A percentile compares a stretch with the other conserved stretches of the same genome.
Conservation (phyloP, 2,888 invertebrate genomes). For the Torymus tubicola region DNA sequence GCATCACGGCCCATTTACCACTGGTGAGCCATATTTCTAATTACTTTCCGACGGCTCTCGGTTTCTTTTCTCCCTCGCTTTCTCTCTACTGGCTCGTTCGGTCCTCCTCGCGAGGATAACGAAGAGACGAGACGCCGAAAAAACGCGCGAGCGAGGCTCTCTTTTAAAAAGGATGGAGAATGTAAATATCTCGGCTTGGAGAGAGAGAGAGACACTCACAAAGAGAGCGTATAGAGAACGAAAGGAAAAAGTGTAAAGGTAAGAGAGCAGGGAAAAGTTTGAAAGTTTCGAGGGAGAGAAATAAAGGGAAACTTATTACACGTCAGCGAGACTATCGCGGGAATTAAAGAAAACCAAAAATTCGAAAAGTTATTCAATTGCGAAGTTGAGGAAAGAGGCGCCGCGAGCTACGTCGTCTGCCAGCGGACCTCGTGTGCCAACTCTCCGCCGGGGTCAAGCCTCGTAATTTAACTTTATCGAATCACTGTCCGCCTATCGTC, state of each 20-base stretch:
- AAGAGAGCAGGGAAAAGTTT: slow-evolving; percentile 26
- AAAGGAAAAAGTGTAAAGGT: slow-evolving; percentile 32
- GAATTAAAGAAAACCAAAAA: slow-evolving; percentile 66
- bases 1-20: slow-evolving; percentile 73
- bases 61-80: slow-evolving; percentile 47
- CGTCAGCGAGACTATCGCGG: slow-evolving; percentile 59
- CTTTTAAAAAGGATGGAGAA: slow-evolving; percentile 4
- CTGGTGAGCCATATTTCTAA: slow-evolving; percentile 73
- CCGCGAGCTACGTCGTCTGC: slow-evolving; percentile 44
- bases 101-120: slow-evolving; percentile 35
- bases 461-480: slow-evolving; percentile 65
- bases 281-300: slow-evolving; percentile 20
- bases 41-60: slow-evolving; percentile 64
- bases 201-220: not conserved
- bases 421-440: slow-evolving; percentile 48
- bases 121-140: slow-evolving; percentile 20
- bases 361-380: slow-evolving; percentile 66
- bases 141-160: not conserved
- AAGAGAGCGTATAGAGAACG: slow-evolving; percentile 1
- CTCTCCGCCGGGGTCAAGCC: slow-evolving; percentile 39
- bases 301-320: slow-evolving; percentile 49
- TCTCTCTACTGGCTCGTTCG: slow-evolving; percentile 1
- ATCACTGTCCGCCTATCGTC: slow-evolving; percentile 52
- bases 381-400: slow-evolving; percentile 56
- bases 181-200: slow-evolving; percentile 22